These are phyloP conservation scores for Poecile montanus DNA, from an alignment of 2,797 vertebrate species.

Conservation along the genomic window DNA sequence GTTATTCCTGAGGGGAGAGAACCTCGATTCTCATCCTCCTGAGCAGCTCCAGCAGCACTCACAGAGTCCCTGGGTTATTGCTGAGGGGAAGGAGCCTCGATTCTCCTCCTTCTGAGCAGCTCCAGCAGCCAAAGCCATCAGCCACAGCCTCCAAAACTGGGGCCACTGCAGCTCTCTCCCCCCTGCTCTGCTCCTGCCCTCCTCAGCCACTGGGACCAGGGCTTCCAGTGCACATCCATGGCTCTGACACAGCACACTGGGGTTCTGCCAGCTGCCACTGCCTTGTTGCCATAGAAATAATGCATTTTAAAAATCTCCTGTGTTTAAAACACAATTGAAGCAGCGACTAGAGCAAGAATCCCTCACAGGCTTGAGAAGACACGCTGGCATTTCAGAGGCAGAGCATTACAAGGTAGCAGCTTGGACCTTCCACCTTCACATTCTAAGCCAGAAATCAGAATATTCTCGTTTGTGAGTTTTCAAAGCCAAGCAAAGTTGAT, in stretches of 20 bases:
- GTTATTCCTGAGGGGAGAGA: too few species aligned
- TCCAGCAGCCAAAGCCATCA: too few species aligned
- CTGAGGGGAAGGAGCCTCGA: too few species aligned
- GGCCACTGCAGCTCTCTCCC: neutral
- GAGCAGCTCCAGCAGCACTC: too few species aligned
- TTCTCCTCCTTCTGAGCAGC: neutral
- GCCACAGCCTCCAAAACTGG: neutral
- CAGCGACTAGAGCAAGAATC: neutral
- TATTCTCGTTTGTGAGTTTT: neutral
- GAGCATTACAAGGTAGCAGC: neutral
- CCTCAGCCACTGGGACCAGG: fast-evolving
- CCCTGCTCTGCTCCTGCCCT: neutral
- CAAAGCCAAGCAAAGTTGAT: neutral
- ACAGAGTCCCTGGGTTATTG: too few species aligned
- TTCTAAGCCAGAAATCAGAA: neutral
- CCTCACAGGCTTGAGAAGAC: neutral
- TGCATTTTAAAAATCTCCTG: neutral
- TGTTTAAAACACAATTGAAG: neutral
- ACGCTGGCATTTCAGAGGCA: neutral
- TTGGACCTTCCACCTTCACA: neutral
- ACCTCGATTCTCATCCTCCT: too few species aligned
- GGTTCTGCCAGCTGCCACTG: neutral
- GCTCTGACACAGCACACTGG: neutral
- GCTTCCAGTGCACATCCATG: neutral
- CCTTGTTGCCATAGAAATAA: neutral